Base-by-base conservation (phyloP, 1,140 invertebrate species). In the Pogonomyrmex barbatus region DNA sequence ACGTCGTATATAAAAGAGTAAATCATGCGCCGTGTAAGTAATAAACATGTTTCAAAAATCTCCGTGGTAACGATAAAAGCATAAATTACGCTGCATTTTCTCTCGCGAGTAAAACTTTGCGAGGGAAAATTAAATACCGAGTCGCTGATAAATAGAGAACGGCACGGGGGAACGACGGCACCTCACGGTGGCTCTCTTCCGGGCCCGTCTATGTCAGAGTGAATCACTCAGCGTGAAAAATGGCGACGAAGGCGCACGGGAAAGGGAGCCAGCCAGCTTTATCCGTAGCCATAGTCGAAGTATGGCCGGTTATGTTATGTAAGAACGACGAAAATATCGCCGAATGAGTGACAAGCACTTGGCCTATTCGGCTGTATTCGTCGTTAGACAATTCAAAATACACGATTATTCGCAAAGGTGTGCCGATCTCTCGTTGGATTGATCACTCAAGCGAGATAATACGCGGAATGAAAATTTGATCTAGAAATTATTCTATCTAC, bases 321-420 rank as follows among this genome's bases (percentile, higher is more conserved):
- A 94, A 94, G 91, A 33, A 79, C 75, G 84, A 92, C 91, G 86
- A 94, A 94, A 94, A 94, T 94, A 94, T 86, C 90, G 67, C 36
- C 54, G 77, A 88, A 92, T 94, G 94, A 94, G 92, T 93, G 93
- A 94, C 94, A 93, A 92, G 88, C 88, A 85, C 91, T 91, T 91
- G 92, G 89, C 90, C 90, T 92, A 90, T 91, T 75, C 86, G 76
- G 52, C 77, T 79, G 63, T 88, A 88, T 88, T 81, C 88, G 73
- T 75, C 77, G 83, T 90, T 89, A 81, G 87, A 90, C 92, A 91
- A 91, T 92, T 91, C 77, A 86, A 90, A 90, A 90, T 79, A 85
- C 87, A 62, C 50, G 62, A 90, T 90, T 82, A 87, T 85, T 90
- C 39, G 56, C 24, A 54, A 89, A 58, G 10, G 17, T 60, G 75